Percentiles rank a stretch among this genome's conserved stretches.
These are phyloP conservation scores for Pogonocichla stellata DNA, from an alignment of 2,113 vertebrate genomes.

Conservation along the genomic window DNA sequence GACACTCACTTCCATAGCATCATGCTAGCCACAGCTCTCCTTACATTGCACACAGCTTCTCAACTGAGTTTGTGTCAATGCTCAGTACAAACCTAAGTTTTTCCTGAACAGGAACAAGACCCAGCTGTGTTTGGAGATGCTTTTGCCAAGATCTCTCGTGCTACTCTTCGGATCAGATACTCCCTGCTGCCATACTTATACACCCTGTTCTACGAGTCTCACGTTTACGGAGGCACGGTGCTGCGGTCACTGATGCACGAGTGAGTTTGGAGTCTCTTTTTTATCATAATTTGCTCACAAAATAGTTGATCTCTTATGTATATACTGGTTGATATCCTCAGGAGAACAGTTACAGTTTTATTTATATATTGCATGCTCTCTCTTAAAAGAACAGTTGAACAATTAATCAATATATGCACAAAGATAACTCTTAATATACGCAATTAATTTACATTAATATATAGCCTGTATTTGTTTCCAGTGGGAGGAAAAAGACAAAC, in stretches of 20 bases:
- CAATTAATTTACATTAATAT: not conserved
- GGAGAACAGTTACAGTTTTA: not conserved
- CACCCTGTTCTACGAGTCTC: slow-evolving; percentile 85
- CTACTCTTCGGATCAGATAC: slow-evolving; percentile 84
- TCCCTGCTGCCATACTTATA: slow-evolving; percentile 87
- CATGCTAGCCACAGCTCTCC: not conserved
- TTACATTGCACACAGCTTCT: not conserved
- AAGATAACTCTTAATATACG: not conserved
- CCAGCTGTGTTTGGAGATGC: slow-evolving; percentile 74
- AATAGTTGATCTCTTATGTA: not conserved
- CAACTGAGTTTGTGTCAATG: not conserved
- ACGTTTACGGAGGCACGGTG: slow-evolving; percentile 78
- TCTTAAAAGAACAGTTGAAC: not conserved
- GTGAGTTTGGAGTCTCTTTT: slow-evolving; percentile 69
- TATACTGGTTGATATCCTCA: not conserved
- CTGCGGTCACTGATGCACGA: slow-evolving; percentile 84
- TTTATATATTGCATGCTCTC: not conserved
- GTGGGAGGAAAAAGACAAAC: not conserved
- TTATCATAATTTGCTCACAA: not conserved
- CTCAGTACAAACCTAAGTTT: not conserved
- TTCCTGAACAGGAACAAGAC: slow-evolving; percentile 73
- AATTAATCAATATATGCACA: not conserved
- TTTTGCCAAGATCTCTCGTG: slow-evolving; percentile 75
- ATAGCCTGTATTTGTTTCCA: not conserved
- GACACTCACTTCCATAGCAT: not conserved